Evolutionary conservation across 2,797 vertebrate genomes (phyloP).

Genomic region (Rachycentron canadum): DNA sequence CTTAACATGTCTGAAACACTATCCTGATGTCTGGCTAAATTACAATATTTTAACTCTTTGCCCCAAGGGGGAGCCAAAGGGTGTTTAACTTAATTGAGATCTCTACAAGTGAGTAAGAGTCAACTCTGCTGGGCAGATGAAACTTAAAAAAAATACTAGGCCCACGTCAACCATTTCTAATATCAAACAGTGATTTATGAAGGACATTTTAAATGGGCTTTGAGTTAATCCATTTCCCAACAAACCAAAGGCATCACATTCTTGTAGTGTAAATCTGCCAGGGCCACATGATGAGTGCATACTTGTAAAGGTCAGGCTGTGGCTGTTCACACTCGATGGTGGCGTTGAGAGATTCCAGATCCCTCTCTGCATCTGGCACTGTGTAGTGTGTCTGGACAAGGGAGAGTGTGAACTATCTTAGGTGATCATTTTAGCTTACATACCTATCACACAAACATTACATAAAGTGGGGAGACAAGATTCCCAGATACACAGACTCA

Average conservation of each 20-base stretch:
- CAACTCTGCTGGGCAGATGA: background rate
- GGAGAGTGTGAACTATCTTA: constrained; percentile 15
- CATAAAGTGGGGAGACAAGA: background rate
- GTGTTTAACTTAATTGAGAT: background rate
- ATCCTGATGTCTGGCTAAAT: constrained; percentile 26
- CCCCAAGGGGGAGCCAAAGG: constrained; percentile 63
- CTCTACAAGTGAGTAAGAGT: constrained; percentile 8
- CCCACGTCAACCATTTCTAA: background rate
- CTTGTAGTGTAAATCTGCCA: constrained; percentile 62
- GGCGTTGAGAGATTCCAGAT: constrained; percentile 90
- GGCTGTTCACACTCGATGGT: constrained; percentile 98
- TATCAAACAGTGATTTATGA: constrained; percentile 14
- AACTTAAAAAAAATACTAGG: background rate
- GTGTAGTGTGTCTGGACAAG: constrained; percentile 92
- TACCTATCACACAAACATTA: constrained; percentile 6
- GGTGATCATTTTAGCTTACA: constrained; percentile 30
- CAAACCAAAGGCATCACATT: constrained; percentile 38
- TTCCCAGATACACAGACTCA: constrained; percentile 5
- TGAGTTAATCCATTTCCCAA: constrained; percentile 19
- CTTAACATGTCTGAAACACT: constrained; percentile 41
- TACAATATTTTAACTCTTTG: constrained; percentile 29
- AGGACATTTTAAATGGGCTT: constrained; percentile 32
- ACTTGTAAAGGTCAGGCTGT: constrained; percentile 99
- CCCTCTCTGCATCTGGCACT: constrained; percentile 89
- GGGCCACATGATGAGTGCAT: constrained; percentile 74